These are phyloP conservation scores for Tokudaia muenninki DNA, from an alignment of 2,797 vertebrate genomes.

Conservation along the genomic window DNA sequence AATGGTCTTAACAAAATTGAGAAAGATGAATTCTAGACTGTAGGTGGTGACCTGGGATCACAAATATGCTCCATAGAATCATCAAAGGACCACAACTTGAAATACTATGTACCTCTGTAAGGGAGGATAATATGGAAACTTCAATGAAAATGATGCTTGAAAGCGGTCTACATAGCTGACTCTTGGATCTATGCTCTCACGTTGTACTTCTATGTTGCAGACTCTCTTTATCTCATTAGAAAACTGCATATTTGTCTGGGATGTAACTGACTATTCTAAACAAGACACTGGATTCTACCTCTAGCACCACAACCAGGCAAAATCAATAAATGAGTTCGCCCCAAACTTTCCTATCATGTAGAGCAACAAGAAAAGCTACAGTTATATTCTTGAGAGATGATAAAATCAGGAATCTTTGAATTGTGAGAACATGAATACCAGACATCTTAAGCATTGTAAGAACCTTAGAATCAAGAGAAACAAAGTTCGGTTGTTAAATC, in stretches of 20 bases:
- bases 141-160: not conserved
- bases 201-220: not conserved
- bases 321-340: not conserved
- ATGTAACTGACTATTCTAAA: not conserved
- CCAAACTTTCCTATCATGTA: not conserved
- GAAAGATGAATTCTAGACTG: conserved; percentile 38
- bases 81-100: not conserved
- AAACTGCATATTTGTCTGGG: not conserved
- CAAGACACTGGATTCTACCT: not conserved
- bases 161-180: not conserved
- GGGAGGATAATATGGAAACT: not conserved
- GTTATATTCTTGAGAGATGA: conserved; percentile 1
- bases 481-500: conserved; percentile 10
- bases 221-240: not conserved
- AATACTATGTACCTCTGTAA: not conserved
- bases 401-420: conserved; percentile 2
- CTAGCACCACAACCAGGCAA: not conserved
- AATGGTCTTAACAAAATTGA: conserved; percentile 49
- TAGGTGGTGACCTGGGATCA: not conserved
- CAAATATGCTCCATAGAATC: not conserved
- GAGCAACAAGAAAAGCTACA: not conserved
- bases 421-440: not conserved
- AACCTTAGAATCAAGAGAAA: conserved; percentile 45
- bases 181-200: not conserved
- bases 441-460: not conserved